These are phyloP conservation scores for Epizoanthus rinbou DNA, from an alignment of 92 coral and sea anemone species.

Conservation along the genomic window DNA sequence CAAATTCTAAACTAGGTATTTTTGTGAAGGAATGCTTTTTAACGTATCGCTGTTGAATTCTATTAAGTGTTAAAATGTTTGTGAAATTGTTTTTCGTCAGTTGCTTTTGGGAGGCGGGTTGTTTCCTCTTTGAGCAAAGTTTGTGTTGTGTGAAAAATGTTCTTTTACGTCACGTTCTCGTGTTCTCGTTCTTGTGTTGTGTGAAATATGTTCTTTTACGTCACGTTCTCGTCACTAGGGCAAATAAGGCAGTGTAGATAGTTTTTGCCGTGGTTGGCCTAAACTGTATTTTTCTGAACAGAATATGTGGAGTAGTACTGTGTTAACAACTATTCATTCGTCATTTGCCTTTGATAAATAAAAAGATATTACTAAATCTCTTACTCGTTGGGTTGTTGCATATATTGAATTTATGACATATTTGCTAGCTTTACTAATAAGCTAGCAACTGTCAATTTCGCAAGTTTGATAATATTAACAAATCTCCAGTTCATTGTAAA, in stretches of 20 bases:
- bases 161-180: conserved; percentile 21
- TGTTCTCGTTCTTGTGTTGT: conserved; percentile 27
- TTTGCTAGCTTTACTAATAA: too few species aligned
- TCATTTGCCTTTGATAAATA: conserved; percentile 9
- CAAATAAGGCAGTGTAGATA: neutral
- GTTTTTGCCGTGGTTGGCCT: neutral
- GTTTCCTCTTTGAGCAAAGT: neutral
- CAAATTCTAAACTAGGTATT: conserved; percentile 26
- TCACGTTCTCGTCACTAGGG: conserved; percentile 10
- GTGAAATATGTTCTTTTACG: conserved; percentile 23
- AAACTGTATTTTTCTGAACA: conserved; percentile 12
- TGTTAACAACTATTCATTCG: conserved; percentile 19
- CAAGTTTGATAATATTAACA: too few species aligned
- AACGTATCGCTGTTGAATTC: neutral
- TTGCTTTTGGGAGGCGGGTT: conserved; percentile 4
- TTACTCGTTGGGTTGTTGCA: too few species aligned
- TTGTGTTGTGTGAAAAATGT: conserved; percentile 25
- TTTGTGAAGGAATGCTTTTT: conserved; percentile 26
- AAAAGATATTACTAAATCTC: conserved; percentile 1
- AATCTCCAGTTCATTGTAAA: too few species aligned
- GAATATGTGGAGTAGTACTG: neutral
- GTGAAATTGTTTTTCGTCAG: neutral
- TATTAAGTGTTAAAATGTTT: conserved; percentile 5
- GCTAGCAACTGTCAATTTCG: too few species aligned
- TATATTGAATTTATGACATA: too few species aligned